Conservation (phyloP, 2,888 invertebrate species). For the Mantis religiosa region DNA sequence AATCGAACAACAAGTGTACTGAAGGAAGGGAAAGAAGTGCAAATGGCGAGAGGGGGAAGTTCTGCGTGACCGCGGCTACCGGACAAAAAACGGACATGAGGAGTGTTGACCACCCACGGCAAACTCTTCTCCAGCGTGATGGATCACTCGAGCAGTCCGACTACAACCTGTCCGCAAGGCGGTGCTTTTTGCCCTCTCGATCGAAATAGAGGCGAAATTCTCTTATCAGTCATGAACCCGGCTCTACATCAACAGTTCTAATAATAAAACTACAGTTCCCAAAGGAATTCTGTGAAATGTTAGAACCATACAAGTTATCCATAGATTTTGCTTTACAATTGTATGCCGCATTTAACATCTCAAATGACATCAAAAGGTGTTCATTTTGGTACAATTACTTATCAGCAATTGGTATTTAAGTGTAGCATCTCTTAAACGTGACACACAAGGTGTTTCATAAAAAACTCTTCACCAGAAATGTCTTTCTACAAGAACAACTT, state of each 20-base stretch:
- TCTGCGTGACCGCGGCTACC: not conserved
- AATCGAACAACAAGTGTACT: not conserved
- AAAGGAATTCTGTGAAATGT: too few species aligned
- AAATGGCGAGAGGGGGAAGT: not conserved
- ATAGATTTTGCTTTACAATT: too few species aligned
- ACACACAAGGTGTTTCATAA: too few species aligned
- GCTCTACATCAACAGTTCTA: not conserved
- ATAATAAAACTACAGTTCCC: too few species aligned
- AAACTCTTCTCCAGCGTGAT: not conserved
- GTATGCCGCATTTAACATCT: too few species aligned
- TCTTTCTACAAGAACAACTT: too few species aligned
- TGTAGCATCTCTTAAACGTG: too few species aligned
- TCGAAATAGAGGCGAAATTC: not conserved
- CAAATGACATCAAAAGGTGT: too few species aligned
- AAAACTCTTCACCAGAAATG: too few species aligned
- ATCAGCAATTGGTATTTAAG: too few species aligned
- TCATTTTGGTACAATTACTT: too few species aligned
- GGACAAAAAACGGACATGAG: not conserved
- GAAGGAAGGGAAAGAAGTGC: not conserved
- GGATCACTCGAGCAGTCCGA: not conserved
- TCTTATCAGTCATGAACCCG: not conserved
- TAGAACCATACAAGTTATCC: too few species aligned
- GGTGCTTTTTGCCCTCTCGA: not conserved
- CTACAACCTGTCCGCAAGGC: not conserved
- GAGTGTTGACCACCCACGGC: not conserved